Conservation (phyloP, 2,888 invertebrate species). For the Mythimna impura region DNA sequence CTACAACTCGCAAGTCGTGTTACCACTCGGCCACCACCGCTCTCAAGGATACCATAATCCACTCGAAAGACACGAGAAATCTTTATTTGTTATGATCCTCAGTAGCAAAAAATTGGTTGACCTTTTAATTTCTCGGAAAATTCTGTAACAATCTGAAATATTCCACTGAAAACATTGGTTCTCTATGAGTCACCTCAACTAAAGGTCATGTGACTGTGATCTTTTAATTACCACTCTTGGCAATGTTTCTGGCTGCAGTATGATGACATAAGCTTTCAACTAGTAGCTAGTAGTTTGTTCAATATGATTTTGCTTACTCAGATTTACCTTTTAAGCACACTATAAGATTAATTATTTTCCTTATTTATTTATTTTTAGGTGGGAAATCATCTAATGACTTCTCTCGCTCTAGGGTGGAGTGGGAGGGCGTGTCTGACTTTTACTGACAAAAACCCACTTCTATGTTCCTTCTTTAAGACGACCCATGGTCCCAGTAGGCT, state of each 20-base stretch:
- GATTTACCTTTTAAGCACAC: background rate
- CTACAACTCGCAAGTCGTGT: no score
- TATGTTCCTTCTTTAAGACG: no score
- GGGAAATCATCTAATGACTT: no score
- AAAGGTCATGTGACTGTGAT: constrained; percentile 36
- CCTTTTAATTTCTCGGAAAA: constrained; percentile 16
- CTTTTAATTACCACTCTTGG: constrained; percentile 48
- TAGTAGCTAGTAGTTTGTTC: background rate
- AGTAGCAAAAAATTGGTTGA: constrained; percentile 4
- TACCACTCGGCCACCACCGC: no score
- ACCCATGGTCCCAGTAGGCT: no score
- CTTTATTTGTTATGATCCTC: background rate
- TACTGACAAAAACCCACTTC: no score
- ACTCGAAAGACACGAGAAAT: background rate
- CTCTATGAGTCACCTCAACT: constrained; percentile 29
- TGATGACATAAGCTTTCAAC: constrained; percentile 13
- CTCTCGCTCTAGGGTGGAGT: no score
- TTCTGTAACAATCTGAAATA: constrained; percentile 19
- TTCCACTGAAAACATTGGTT: constrained; percentile 32
- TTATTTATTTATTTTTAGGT: no score
- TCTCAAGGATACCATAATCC: background rate
- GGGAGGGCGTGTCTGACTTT: no score
- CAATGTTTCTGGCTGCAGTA: constrained; percentile 37
- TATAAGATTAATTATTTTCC: no score
- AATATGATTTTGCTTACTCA: background rate